Base-by-base conservation (phyloP, 2,113 vertebrate genomes). In the Phocoena sinus region DNA sequence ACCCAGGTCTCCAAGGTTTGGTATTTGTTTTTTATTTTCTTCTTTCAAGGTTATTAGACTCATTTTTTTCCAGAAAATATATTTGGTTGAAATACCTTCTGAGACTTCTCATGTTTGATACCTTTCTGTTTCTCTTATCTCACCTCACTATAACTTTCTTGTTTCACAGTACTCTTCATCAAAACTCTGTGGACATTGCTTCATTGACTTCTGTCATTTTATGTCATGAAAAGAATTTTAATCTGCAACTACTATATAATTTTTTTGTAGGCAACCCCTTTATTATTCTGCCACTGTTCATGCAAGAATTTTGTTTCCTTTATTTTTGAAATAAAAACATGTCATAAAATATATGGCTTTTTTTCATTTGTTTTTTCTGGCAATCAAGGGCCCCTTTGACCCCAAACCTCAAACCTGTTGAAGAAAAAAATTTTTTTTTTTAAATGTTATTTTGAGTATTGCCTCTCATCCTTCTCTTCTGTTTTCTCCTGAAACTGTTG, bases 211-310 rank as follows among this genome's bases (percentile, higher is more conserved):
- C 91, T 96, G 56, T 86, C 89, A 91, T 67, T 76, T 88, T 67
- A n/a, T 83, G 25, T 50, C 91, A 60, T 62, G 47, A 95, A 93
- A 82, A 25, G 12, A 95, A 96, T 93, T 96, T 93, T 96, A 95
- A 89, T 97, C 58, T 63, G 91, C 81, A 85, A 71, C 3, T 10
- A 92, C 86, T 70, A 65, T 26, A 70, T 95, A 62, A 85, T 86
- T 74, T 21, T 20, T 96, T 74, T 86, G 13, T 71, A 71, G 71
- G 93, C 76, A 81, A 70, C 31, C 23, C 91, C 14, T 92, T 86
- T 95, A 71, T 79, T 92, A 93, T 89, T 73, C 60, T 80, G 9
- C 36, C 47, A 79, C 17, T 28, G 13, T 89, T 50, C 25, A 56
- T 67, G 44, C 12, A 79, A 79, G 28, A 93, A 67, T 95, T 47